phyloP scores from a whole-genome alignment of 2,888 invertebrate species.

The Eretmocerus hayati region DNA sequence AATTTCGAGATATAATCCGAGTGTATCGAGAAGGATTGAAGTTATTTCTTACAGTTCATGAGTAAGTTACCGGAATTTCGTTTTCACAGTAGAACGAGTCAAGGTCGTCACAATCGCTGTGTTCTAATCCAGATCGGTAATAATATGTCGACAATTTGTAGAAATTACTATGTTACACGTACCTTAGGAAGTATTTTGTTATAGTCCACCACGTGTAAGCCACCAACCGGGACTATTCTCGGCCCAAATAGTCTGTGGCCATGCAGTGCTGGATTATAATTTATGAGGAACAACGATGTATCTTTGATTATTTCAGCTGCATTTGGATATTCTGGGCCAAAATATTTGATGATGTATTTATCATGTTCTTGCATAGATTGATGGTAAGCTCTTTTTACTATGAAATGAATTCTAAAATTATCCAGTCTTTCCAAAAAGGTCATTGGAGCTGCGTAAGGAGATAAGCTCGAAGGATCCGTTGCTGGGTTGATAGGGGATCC shows the following conservation, averaged over 20 bases:
- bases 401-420: conserved; percentile 23
- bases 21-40: too few species aligned
- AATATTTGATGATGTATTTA: conserved; percentile 23
- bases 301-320: conserved; percentile 47
- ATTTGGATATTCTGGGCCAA: conserved; percentile 36
- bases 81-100: too few species aligned
- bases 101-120: too few species aligned
- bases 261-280: conserved; percentile 49
- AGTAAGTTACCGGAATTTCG: too few species aligned
- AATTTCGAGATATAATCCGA: too few species aligned
- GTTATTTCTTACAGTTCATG: too few species aligned
- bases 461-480: conserved; percentile 26
- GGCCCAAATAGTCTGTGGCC: conserved; percentile 46
- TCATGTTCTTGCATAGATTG: not conserved
- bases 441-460: conserved; percentile 25
- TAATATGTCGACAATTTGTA: too few species aligned
- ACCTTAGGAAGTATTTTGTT: conserved; percentile 14
- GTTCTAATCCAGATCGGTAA: too few species aligned
- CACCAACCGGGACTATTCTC: conserved; percentile 51
- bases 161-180: too few species aligned
- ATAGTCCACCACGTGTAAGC: conserved; percentile 48
- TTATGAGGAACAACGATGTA: conserved; percentile 49
- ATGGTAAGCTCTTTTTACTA: not conserved
- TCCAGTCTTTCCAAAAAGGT: conserved; percentile 32
- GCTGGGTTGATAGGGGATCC: conserved; percentile 31